These are phyloP conservation scores for Xanthorhoe spadicearia DNA, from an alignment of 2,888 invertebrate species.

Conservation along the genomic window DNA sequence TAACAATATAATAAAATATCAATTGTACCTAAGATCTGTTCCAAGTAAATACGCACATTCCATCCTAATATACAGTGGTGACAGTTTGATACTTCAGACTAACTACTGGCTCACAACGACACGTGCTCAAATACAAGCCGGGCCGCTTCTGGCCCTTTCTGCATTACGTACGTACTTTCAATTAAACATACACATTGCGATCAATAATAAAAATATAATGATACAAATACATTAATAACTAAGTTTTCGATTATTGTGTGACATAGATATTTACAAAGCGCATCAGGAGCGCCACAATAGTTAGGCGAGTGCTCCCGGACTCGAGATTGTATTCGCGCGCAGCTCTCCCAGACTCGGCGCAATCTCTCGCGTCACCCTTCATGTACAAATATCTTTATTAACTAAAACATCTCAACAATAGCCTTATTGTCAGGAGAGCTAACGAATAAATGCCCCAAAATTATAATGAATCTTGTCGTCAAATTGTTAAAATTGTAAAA, in stretches of 20 bases:
- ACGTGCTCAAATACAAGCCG: slow-evolving; percentile 46
- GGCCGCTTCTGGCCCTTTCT: slow-evolving; percentile 51
- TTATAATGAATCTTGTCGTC: slow-evolving; percentile 70
- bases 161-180: slow-evolving; percentile 61
- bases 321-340: slow-evolving; percentile 52
- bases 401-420: slow-evolving; percentile 74
- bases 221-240: slow-evolving; percentile 84
- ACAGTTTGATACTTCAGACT: slow-evolving; percentile 60
- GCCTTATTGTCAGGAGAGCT: slow-evolving; percentile 75
- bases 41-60: slow-evolving; percentile 79
- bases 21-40: slow-evolving; percentile 85
- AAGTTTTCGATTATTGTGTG: slow-evolving; percentile 84
- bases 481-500: slow-evolving; percentile 67
- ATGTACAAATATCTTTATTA: slow-evolving; percentile 76
- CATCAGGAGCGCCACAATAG: slow-evolving; percentile 73
- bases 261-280: slow-evolving; percentile 85
- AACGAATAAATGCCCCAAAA: slow-evolving; percentile 75
- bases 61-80: slow-evolving; percentile 72
- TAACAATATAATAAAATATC: slow-evolving; percentile 84
- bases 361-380: slow-evolving; percentile 42
- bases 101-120: slow-evolving; percentile 61
- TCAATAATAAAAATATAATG: slow-evolving; percentile 85
- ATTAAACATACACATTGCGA: slow-evolving; percentile 81
- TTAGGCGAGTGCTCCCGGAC: slow-evolving; percentile 74
- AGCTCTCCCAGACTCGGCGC: slow-evolving; percentile 37